Evolutionary conservation across 2,888 invertebrate species (phyloP), one percentile per base, ranked within the genome.

Genomic region (Caenorhabditis sp.): DNA sequence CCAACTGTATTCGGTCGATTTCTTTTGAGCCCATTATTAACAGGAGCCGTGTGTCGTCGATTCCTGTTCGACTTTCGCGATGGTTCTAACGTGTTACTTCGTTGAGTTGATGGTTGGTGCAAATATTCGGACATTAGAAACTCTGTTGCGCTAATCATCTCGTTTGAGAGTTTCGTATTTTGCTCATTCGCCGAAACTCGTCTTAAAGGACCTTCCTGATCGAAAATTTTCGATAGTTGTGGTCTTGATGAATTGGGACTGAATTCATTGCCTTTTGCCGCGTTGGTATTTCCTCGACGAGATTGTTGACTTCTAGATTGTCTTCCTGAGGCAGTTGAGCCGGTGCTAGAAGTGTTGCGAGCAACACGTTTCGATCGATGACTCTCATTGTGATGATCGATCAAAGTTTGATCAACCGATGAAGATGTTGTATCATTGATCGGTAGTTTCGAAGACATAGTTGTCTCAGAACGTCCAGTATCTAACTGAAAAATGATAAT

Each of bases 1-100:
- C 69, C 73, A 17, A 76, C 69, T 1, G 78, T 76, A 38, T 78
- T 76, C 53, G 78, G 78, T 8, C 76, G 72, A 38, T 78, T 67
- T 3, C 78, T 59, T 31, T 76, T 64, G 12, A 54, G 67, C 31
- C 58, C 31, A 49, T 65, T 67, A 17, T 76, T 63, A 21, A 73
- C 63, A 0, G 73, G 73, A 1, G 73, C 73, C 0, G 73, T 73
- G 59, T 73, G 73, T 4, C 73, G 68, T 0, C 73, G 68, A 50
- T 69, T 66, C 10, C 57, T 53, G 10, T 53, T 23, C 25, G 7
- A 21, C 21, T 23, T 53, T 53, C 53, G 8, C 10, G 31, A 31
- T 10, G 31, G 31, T 10, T 31, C 31, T 58, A n/a, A 31, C 10
- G 31, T 31, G 10, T 31, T 49, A 59, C 21, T 63, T 68, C 17